Evolutionary conservation across 1,140 invertebrate genomes (phyloP), one percentile per base, ranked within the genome.

Genomic region (Lepidostoma basale): DNA sequence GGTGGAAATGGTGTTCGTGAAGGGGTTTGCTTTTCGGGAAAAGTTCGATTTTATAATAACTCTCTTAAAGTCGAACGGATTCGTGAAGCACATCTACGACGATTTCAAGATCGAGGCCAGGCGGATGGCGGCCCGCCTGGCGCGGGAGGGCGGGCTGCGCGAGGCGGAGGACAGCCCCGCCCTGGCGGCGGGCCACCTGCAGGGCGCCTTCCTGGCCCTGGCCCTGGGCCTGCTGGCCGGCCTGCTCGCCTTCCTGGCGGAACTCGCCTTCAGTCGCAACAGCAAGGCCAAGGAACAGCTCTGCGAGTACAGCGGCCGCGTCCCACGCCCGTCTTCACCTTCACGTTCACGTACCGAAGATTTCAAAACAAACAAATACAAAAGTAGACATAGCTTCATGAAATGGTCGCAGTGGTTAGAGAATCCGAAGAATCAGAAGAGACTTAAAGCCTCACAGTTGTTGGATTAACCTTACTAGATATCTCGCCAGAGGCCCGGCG

Each of bases 21-120:
- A 70, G 52, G 72, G 72, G 2, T 73, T 73, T 49, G 72, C 58
- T 0, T 68, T 70, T 44, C 42, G 65, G 18, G 62, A 68, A 3
- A 60, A 25, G 23, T 73, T 73, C 28, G 54, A 73, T 23, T 16
- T n/a, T 3, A 18, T 70, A 14, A 62, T 73, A 3, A 30, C 44
- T 6, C 28, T 44, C 2, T 22, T 68, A 6, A 73, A 70, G 52
- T 64, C 72, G 1, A 68, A 62, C 44, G 72, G 72, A 9, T 1
- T 73, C 3, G 28, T 73, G 9, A 12, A 42, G 8, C 14, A 65
- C 22, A 42, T 73, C 9, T 68, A 60, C 33, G 20, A 42, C 4
- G 39, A 33, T 5, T 73, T 73, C 40, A 23, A 68, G 4, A 23
- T 16, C 10, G 9, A 16, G 9, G 33, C 62, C 1, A 67, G 70